phyloP scores from a whole-genome alignment of 2,888 invertebrate species.

The Tachystola acroxantha region DNA sequence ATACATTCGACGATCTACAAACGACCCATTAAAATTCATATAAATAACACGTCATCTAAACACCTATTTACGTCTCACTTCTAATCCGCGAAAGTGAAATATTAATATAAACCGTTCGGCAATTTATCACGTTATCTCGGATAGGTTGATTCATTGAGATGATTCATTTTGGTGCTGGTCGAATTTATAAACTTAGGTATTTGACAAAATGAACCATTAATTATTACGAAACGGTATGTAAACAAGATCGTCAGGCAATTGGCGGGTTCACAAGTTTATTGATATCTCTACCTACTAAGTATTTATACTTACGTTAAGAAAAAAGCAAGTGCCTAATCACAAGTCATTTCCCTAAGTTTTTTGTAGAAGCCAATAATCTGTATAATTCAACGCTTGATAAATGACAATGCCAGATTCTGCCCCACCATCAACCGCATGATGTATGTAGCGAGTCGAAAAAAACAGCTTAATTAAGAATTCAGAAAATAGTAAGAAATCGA shows the following conservation, averaged over 20 bases:
- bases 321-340: no score
- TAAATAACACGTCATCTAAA: conserved; percentile 6
- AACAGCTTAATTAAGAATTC: no score
- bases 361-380: no score
- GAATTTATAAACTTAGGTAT: conserved; percentile 28
- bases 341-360: no score
- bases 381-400: no score
- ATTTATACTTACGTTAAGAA: no score
- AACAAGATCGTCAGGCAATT: conserved; percentile 46
- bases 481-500: no score
- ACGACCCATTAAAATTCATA: conserved; percentile 2
- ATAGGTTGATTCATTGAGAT: conserved; percentile 56
- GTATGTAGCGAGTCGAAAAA: no score
- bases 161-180: conserved; percentile 37
- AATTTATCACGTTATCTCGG: conserved; percentile 59
- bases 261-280: conserved; percentile 28
- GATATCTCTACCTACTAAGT: no score
- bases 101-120: conserved; percentile 51
- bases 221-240: conserved; percentile 52
- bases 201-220: conserved; percentile 62
- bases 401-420: no score
- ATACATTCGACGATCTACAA: neutral
- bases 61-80: conserved; percentile 42
- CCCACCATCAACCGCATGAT: no score
- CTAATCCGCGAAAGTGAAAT: conserved; percentile 58